These are phyloP conservation scores for Aythya baeri DNA, from an alignment of 2,113 vertebrate species.

Conservation along the genomic window DNA sequence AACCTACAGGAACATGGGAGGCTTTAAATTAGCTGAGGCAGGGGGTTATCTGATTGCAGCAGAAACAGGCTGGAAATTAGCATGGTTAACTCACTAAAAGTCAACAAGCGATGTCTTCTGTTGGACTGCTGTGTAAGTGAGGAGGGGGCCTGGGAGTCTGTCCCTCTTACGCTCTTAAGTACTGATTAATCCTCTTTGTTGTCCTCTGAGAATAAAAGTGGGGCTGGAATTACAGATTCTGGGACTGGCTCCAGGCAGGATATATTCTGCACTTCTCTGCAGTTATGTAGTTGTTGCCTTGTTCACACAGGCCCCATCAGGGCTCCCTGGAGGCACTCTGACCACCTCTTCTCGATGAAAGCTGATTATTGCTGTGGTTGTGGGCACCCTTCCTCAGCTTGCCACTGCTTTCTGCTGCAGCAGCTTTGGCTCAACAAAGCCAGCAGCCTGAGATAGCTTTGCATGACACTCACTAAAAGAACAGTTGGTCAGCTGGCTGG, in stretches of 20 bases:
- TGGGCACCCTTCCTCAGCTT: neutral
- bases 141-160: neutral
- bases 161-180: neutral
- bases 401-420: neutral
- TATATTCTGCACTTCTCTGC: neutral
- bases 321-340: neutral
- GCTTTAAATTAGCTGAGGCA: neutral
- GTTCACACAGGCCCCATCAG: neutral
- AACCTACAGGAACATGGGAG: neutral
- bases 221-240: neutral
- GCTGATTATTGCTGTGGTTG: neutral
- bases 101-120: neutral
- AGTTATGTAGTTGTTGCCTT: neutral
- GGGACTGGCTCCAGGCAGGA: neutral
- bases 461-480: accelerated
- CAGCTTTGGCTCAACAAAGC: neutral
- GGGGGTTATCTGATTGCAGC: neutral
- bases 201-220: neutral
- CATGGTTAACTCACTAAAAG: neutral
- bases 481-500: neutral
- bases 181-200: neutral
- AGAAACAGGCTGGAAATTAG: neutral
- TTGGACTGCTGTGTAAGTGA: neutral
- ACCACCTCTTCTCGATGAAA: neutral
- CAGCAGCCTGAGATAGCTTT: neutral